Base-by-base conservation (phyloP, 2,888 invertebrate species). In the Cosmia trapezina region DNA sequence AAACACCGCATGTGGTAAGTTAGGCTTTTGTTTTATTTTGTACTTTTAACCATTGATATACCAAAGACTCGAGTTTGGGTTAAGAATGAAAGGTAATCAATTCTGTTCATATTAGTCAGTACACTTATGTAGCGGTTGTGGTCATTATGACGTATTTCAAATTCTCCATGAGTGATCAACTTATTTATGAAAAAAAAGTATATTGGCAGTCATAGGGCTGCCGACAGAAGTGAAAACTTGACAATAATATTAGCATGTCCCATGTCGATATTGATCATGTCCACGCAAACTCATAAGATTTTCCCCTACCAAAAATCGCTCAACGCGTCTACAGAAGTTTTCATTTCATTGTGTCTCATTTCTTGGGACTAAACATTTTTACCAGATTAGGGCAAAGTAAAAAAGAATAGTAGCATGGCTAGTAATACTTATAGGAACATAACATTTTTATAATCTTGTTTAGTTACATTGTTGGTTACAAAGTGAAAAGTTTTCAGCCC, bases 1-100 rank as follows among this genome's bases (percentile, higher is more conserved):
- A 87, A 6, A 83, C 84, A 28, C 94, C 95, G 41, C 93, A 94
- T 76, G 70, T 88, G 75, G 95, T 95, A 73, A 93, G 93, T 70
- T 8, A 11, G 1, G 7, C 9, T 11, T 65, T 7, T 14, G 1
- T 64, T 33, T 67, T 33, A 41, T 43, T 59, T 64, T n/a, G 6
- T 43, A 53, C 11, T 33, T 9, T 62, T 19, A 14, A 11, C 2
- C 33, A 45, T 65, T 41, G 22, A 22, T 37, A 22, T 9, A 41
- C 9, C 11, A 14, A 41, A 2, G 3, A 8, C 4, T 28, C 0
- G 0, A n/a, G 37, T 37, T 37, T 6, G 19, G 5, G 28, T n/a
- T 41, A 41, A 28, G 7, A 49, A 68, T 22, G 41, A 37, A n/a
- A 68, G 12, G n/a, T 70, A 28, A 28, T 28, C 28, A 19, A 17